A percentile compares a stretch with the other conserved stretches of the same genome.
phyloP scores from a whole-genome alignment of 2,888 invertebrate species.

The Drosophila mimica region DNA sequence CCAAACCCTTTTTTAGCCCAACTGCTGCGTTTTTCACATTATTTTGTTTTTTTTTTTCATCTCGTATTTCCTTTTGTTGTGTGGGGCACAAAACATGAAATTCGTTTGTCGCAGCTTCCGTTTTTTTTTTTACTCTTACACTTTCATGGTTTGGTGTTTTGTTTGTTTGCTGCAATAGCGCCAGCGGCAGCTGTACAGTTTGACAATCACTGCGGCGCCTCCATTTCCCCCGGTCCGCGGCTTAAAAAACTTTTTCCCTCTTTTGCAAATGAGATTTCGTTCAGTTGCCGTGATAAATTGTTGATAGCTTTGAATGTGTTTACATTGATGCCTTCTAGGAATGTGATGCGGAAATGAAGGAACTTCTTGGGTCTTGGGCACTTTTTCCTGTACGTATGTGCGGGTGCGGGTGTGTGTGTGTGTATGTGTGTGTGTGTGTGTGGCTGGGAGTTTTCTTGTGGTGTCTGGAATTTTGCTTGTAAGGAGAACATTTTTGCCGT shows the following conservation, averaged over 20 bases:
- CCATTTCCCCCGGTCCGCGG: neutral
- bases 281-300: slow-evolving; percentile 77
- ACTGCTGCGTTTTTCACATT: slow-evolving; percentile 16
- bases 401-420: slow-evolving; percentile 8
- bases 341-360: slow-evolving; percentile 45
- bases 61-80: slow-evolving; percentile 28
- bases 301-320: slow-evolving; percentile 74
- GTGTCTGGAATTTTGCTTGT: slow-evolving; percentile 58
- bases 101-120: slow-evolving; percentile 61
- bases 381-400: neutral
- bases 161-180: slow-evolving; percentile 34
- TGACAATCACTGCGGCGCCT: slow-evolving; percentile 56
- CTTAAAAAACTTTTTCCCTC: slow-evolving; percentile 52
- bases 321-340: slow-evolving; percentile 61
- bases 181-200: slow-evolving; percentile 47
- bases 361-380: slow-evolving; percentile 24
- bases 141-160: slow-evolving; percentile 19
- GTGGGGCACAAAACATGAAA: slow-evolving; percentile 59
- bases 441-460: slow-evolving; percentile 11
- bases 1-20: slow-evolving; percentile 38
- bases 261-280: slow-evolving; percentile 75
- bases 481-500: slow-evolving; percentile 32
- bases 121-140: slow-evolving; percentile 24
- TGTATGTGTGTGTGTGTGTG: slow-evolving; percentile 11
- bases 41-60: slow-evolving; percentile 16